These are phyloP conservation scores for Drosophila yakuba DNA, from an alignment of 1,140 invertebrate species.

Conservation along the genomic window DNA sequence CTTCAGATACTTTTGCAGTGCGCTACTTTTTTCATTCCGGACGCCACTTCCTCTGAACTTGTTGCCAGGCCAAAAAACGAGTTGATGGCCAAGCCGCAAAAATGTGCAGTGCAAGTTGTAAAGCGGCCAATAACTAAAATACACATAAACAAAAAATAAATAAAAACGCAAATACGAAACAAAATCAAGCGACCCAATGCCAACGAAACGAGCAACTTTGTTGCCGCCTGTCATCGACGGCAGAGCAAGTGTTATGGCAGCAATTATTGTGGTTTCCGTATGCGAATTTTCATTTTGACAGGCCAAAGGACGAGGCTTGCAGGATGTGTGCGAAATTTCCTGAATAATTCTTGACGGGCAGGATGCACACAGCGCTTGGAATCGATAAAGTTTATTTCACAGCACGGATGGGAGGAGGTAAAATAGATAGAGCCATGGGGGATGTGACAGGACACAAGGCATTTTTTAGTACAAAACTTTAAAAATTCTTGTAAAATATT, in stretches of 20 bases:
- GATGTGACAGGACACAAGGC: not conserved
- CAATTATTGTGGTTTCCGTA: constrained; percentile 79
- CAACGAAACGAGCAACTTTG: constrained; percentile 60
- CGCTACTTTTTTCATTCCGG: constrained; percentile 53
- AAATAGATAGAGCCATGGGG: constrained; percentile 3
- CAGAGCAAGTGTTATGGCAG: constrained; percentile 69
- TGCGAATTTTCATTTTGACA: constrained; percentile 70
- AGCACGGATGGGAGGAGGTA: not conserved
- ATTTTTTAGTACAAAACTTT: not conserved
- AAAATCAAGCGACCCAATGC: constrained; percentile 52
- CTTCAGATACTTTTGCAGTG: constrained; percentile 36
- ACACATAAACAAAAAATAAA: constrained; percentile 5
- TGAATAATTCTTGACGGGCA: constrained; percentile 24
- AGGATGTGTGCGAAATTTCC: constrained; percentile 35
- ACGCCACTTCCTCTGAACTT: constrained; percentile 29
- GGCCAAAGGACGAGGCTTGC: constrained; percentile 31
- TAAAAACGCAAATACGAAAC: constrained; percentile 9
- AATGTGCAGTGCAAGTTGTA: constrained; percentile 62
- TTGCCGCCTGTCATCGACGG: constrained; percentile 57
- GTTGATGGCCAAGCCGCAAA: constrained; percentile 74
- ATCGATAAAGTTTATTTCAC: constrained; percentile 26
- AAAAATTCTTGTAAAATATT: no score
- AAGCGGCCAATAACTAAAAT: constrained; percentile 45
- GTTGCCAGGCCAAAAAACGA: constrained; percentile 50
- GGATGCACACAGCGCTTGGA: constrained; percentile 34